Conservation (phyloP, 2,113 vertebrate species). For the Sterna hirundo region DNA sequence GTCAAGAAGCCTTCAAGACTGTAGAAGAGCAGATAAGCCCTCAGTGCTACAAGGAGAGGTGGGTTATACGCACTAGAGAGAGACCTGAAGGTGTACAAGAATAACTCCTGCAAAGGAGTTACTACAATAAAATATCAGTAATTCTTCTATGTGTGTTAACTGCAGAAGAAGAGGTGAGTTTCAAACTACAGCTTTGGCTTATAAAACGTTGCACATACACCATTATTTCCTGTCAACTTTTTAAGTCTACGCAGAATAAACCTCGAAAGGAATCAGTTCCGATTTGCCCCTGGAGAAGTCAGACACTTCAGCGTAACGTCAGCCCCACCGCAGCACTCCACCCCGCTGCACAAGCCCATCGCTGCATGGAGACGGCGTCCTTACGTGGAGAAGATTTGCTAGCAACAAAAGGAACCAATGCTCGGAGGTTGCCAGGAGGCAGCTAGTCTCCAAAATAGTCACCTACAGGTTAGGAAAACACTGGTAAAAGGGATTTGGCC, state of each 20-base stretch:
- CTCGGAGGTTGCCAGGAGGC: neutral
- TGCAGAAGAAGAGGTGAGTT: neutral
- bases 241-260: neutral
- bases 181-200: neutral
- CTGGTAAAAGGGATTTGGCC: neutral
- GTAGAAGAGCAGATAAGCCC: neutral
- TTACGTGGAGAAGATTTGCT: neutral
- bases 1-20: neutral
- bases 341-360: fast-evolving
- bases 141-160: neutral
- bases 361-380: neutral
- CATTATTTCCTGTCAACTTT: neutral
- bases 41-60: neutral
- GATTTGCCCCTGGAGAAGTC: neutral
- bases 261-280: neutral
- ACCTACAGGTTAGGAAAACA: neutral
- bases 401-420: neutral
- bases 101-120: neutral
- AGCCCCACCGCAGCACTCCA: neutral
- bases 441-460: neutral
- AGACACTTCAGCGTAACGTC: neutral
- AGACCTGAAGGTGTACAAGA: neutral
- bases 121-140: neutral
- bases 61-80: neutral
- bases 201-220: neutral